phyloP scores from a whole-genome alignment of 1,140 invertebrate species.

The Saccostrea cuccullata region DNA sequence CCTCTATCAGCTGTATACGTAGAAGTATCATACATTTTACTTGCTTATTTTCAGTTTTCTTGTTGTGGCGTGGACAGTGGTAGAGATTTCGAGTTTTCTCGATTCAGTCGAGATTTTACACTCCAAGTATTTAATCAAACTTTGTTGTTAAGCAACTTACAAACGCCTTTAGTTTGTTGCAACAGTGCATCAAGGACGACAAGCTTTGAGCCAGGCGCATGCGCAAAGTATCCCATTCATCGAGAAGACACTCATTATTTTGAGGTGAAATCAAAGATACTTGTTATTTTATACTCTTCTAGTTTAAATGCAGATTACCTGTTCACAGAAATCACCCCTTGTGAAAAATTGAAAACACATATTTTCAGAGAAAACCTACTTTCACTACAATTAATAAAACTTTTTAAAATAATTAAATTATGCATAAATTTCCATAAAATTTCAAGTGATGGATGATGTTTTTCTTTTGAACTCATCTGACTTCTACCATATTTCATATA shows the following conservation, averaged over 20 bases:
- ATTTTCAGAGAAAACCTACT: background rate
- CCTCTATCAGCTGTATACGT: too few species aligned
- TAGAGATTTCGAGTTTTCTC: conserved; percentile 3
- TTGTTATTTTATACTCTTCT: background rate
- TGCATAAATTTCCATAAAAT: too few species aligned
- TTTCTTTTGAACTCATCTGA: background rate
- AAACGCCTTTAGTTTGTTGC: conserved; percentile 7
- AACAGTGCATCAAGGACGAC: background rate
- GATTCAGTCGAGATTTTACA: conserved; percentile 6
- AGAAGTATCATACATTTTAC: background rate
- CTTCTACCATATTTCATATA: background rate
- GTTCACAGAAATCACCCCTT: background rate
- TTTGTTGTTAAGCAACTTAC: background rate
- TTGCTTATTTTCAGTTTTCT: background rate
- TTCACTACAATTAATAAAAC: background rate
- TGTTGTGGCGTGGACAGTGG: conserved; percentile 7
- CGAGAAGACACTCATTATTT: conserved; percentile 8
- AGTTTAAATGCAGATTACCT: background rate
- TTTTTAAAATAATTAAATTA: too few species aligned
- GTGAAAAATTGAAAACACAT: too few species aligned
- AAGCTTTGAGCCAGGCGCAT: background rate
- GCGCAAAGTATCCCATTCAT: conserved; percentile 8
- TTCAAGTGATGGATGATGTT: background rate
- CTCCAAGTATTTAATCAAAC: background rate
- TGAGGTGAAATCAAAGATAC: background rate